Conservation (phyloP, 2,888 invertebrate genomes). For the Myopa tessellatipennis region DNA sequence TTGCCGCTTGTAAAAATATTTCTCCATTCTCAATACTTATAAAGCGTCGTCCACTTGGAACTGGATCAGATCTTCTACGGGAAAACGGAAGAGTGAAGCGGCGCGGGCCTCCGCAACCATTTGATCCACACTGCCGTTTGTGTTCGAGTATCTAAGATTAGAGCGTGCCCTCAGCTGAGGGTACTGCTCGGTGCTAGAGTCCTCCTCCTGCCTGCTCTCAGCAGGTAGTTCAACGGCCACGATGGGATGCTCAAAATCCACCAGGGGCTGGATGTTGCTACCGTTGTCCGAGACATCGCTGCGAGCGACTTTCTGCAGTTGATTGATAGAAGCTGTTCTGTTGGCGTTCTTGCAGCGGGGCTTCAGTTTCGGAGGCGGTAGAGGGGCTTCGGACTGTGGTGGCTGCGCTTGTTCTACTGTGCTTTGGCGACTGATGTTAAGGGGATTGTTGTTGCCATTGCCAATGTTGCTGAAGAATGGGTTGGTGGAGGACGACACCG, state of each 20-base stretch:
- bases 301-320: constrained; percentile 52
- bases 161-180: constrained; percentile 44
- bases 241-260: constrained; percentile 63
- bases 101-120: constrained; percentile 61
- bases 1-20: background rate
- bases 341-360: constrained; percentile 42
- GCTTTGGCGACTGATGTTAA: constrained; percentile 10
- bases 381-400: background rate
- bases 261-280: constrained; percentile 45
- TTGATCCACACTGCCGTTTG: constrained; percentile 57
- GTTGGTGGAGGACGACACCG: constrained; percentile 55
- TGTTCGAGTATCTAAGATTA: constrained; percentile 40
- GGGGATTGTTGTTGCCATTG: background rate
- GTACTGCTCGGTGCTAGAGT: constrained; percentile 33
- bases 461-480: constrained; percentile 55
- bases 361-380: constrained; percentile 17
- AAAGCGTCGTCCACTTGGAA: constrained; percentile 66
- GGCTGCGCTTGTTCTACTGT: constrained; percentile 43
- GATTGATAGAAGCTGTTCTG: constrained; percentile 27
- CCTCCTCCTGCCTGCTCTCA: constrained; percentile 9
- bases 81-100: constrained; percentile 64
- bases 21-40: constrained; percentile 45
- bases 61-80: constrained; percentile 64
- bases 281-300: constrained; percentile 52
- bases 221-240: constrained; percentile 54